phyloP scores from a whole-genome alignment of 2,797 vertebrate species.

The Clarias pachynema region DNA sequence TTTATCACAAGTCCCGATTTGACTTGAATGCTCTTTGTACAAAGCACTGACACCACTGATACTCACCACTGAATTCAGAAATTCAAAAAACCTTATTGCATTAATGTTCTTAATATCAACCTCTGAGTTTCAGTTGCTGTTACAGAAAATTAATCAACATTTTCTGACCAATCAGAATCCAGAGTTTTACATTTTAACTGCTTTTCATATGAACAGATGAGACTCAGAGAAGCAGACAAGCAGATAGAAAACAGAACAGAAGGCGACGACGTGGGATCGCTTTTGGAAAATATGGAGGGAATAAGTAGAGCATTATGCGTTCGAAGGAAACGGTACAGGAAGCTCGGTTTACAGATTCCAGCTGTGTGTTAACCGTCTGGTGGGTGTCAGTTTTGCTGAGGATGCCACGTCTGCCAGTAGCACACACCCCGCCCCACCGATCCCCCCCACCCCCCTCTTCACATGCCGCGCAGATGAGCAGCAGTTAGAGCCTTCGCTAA shows the following conservation, averaged over 20 bases:
- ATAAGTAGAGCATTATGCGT: conserved; percentile 36
- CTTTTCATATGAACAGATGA: background rate
- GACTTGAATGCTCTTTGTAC: no score
- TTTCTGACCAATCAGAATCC: background rate
- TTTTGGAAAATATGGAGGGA: conserved; percentile 29
- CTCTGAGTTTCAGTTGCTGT: background rate
- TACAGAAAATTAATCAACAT: background rate
- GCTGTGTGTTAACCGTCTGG: conserved; percentile 48
- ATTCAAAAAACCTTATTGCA: no score
- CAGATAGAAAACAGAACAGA: background rate
- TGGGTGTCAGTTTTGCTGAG: conserved; percentile 42
- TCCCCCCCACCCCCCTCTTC: conserved; percentile 41
- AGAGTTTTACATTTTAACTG: background rate
- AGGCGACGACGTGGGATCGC: conserved; percentile 2
- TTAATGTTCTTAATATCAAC: background rate
- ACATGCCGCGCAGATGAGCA: conserved; percentile 62
- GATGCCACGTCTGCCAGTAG: conserved; percentile 1
- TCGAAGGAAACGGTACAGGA: conserved; percentile 27
- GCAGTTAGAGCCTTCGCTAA: conserved; percentile 74
- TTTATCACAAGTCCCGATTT: no score
- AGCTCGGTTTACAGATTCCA: conserved; percentile 45
- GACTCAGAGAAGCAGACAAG: background rate
- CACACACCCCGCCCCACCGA: conserved; percentile 6
- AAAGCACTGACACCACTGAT: no score
- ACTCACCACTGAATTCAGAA: no score